Base-by-base conservation (phyloP, 2,888 invertebrate genomes). In the Drosophila demipolita region DNA sequence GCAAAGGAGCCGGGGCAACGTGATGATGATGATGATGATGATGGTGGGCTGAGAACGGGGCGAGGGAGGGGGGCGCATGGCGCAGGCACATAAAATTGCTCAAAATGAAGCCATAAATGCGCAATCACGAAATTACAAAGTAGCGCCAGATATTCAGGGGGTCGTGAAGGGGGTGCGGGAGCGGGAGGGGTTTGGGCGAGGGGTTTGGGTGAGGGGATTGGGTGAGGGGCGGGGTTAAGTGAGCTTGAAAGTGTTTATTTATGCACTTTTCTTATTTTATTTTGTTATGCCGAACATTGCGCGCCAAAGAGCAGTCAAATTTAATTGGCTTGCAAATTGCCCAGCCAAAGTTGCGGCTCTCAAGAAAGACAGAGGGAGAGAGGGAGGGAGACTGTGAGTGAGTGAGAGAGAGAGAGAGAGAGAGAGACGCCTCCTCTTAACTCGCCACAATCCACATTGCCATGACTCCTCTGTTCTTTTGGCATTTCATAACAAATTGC, bases 41-140 rank as follows among this genome's bases (percentile, higher is more conserved):
- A 17, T 17, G 50, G 23, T 11, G 33, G 20, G 49, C 4, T 15
- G 45, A 45, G 20, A 23, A 45, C 33, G 40, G 26, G 26, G 26
- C 0, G 26, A 5, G 29, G 29, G 1, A 23, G 5, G 29, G 29
- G 4, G 26, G 29, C 29, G n/a, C n/a, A n/a, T n/a, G 23, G 29
- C 29, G 58, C 54, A 48, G 38, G 69, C 65, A 79, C 81, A 89
- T 89, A 89, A 90, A 89, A 87, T 82, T 77, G 72, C 82, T 83
- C 62, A 76, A 87, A 88, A 90, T 90, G 78, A 88, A 87, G 86
- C 88, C 88, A 90, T 90, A 88, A 88, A 88, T 90, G 88, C 90
- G 86, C 88, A 88, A 90, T 89, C 90, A 88, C 90, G 83, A 83
- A 89, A 86, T 86, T 86, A 89, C 88, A 88, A 74, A 84, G 78